These are phyloP conservation scores for Leucania comma DNA, from an alignment of 2,888 invertebrate genomes.

Conservation along the genomic window DNA sequence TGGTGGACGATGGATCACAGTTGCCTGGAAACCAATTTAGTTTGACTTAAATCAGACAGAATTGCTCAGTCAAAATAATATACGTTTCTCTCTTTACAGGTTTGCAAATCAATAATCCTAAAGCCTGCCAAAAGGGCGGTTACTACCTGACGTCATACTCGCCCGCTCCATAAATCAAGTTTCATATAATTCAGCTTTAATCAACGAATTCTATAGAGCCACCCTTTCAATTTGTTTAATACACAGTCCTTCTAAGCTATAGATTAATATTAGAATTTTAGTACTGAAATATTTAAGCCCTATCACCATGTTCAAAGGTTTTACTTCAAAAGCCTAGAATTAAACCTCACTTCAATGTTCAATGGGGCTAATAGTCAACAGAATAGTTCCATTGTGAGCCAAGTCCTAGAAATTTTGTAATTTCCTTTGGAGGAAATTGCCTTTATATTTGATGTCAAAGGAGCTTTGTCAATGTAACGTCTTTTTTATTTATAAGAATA, in stretches of 20 bases:
- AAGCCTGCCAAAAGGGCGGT: neutral
- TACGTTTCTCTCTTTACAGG: no score
- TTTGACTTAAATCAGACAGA: no score
- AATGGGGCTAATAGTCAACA: slow-evolving; percentile 66
- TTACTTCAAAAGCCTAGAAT: slow-evolving; percentile 37
- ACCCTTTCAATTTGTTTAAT: slow-evolving; percentile 29
- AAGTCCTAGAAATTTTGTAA: slow-evolving; percentile 77
- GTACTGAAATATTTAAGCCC: slow-evolving; percentile 31
- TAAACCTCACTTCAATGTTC: slow-evolving; percentile 60
- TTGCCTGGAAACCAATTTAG: no score
- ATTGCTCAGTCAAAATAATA: no score
- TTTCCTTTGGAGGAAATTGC: slow-evolving; percentile 85
- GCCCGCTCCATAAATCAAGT: slow-evolving; percentile 40
- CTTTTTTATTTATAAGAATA: slow-evolving; percentile 53
- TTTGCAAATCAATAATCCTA: neutral
- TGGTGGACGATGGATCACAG: no score
- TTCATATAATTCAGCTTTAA: slow-evolving; percentile 32
- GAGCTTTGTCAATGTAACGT: slow-evolving; percentile 60
- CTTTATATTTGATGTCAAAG: slow-evolving; percentile 72
- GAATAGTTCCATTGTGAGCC: slow-evolving; percentile 73
- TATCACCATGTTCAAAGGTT: slow-evolving; percentile 21
- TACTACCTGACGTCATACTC: slow-evolving; percentile 14
- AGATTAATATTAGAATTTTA: slow-evolving; percentile 35
- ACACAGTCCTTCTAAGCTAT: slow-evolving; percentile 19
- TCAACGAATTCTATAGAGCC: slow-evolving; percentile 43